Percentiles rank a stretch among this genome's conserved stretches.
Evolutionary conservation across 2,888 invertebrate species (phyloP).

Genomic region (Cinara cedri): DNA sequence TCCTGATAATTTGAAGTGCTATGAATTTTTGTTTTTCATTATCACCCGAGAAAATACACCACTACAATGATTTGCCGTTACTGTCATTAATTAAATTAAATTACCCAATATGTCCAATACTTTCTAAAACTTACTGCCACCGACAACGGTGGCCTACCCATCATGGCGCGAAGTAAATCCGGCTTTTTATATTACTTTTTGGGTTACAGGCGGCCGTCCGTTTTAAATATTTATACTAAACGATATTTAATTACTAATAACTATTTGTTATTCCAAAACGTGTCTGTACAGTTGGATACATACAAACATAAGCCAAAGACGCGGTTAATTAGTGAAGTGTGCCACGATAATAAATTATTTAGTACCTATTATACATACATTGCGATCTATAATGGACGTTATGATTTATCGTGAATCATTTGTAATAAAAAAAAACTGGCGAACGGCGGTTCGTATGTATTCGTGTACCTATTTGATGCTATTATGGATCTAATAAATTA

Average conservation of each 20-base stretch:
- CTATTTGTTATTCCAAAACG: neutral
- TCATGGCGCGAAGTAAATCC: too few species aligned
- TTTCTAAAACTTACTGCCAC: too few species aligned
- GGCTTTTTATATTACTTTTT: neutral
- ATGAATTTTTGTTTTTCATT: too few species aligned
- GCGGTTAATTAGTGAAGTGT: conserved; percentile 31
- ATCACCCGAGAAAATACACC: too few species aligned
- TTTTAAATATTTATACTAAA: conserved; percentile 9
- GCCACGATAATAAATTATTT: conserved; percentile 21
- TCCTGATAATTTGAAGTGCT: too few species aligned
- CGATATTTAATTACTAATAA: conserved; percentile 22
- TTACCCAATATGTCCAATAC: too few species aligned
- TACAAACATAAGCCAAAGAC: neutral
- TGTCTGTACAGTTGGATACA: neutral
- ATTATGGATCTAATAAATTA: conserved; percentile 1
- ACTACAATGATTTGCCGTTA: too few species aligned
- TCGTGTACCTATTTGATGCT: neutral
- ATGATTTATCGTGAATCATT: conserved; percentile 21
- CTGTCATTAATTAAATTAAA: too few species aligned
- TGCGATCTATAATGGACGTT: conserved; percentile 7
- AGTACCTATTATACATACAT: neutral
- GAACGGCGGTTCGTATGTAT: too few species aligned
- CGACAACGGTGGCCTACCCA: too few species aligned
- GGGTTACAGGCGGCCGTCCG: neutral
- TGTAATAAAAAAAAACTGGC: neutral